A percentile compares a stretch with the other conserved stretches of the same genome.
Evolutionary conservation across 2,888 invertebrate species (phyloP).

Genomic region (Ophion costatus): DNA sequence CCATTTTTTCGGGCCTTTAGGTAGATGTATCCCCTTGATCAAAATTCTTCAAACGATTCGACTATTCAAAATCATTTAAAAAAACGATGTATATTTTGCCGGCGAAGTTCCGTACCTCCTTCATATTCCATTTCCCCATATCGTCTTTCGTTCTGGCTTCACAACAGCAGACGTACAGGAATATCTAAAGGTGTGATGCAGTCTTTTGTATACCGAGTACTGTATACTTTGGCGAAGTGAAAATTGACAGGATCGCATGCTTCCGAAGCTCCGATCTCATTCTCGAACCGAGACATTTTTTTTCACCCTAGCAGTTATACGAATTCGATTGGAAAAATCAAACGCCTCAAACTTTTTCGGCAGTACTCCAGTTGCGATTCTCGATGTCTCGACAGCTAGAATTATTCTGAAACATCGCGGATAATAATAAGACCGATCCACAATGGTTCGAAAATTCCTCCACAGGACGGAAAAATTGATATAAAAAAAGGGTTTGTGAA

Average conservation of each 20-base stretch:
- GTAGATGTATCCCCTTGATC: neutral
- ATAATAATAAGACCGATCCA: too few relatives aligned
- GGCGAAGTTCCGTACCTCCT: constrained; percentile 24
- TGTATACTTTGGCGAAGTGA: neutral
- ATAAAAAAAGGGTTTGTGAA: neutral
- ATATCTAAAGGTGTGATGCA: neutral
- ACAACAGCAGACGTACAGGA: too few relatives aligned
- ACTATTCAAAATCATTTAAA: constrained; percentile 6
- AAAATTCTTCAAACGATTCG: constrained; percentile 30
- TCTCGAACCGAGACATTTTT: neutral
- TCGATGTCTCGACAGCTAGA: too few relatives aligned
- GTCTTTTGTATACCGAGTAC: neutral
- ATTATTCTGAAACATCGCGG: too few relatives aligned
- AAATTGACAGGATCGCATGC: neutral
- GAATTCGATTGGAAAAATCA: neutral
- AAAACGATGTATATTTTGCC: constrained; percentile 26
- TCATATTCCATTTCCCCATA: constrained; percentile 13
- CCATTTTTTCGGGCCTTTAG: too few relatives aligned
- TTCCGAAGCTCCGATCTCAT: neutral
- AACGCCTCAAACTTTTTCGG: neutral
- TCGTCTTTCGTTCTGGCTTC: neutral
- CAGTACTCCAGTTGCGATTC: neutral
- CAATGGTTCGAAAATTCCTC: neutral
- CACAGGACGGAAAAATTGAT: neutral
- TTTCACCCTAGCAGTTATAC: neutral